Evolutionary conservation across 2,113 vertebrate species (phyloP).

Genomic region (Mormyrus lacerda): DNA sequence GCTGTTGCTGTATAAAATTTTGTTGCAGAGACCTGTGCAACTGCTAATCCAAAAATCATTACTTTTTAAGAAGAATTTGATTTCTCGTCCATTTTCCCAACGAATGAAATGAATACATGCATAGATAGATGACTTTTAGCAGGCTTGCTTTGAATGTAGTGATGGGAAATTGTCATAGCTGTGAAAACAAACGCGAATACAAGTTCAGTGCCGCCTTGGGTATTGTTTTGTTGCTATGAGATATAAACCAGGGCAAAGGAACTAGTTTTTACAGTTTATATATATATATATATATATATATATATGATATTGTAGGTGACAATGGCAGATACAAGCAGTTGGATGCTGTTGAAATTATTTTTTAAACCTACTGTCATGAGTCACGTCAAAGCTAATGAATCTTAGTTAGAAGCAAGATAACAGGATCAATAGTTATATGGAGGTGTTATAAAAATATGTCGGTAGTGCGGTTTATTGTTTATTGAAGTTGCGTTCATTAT

Average conservation of each 20-base stretch:
- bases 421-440: neutral
- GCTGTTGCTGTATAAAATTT: constrained; percentile 12
- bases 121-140: neutral
- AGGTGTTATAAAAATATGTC: neutral
- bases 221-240: constrained; percentile 39
- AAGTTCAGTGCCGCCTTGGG: neutral
- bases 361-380: constrained; percentile 31
- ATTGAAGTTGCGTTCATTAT: neutral
- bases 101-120: neutral
- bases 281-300: no score
- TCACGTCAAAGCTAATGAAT: constrained; percentile 23
- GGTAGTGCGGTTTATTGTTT: neutral
- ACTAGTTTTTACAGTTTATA: neutral
- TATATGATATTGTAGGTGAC: constrained; percentile 39
- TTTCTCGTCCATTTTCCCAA: neutral
- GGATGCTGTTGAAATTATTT: constrained; percentile 52
- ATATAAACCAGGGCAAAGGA: constrained; percentile 46
- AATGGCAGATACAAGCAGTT: constrained; percentile 53
- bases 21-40: neutral
- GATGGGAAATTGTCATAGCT: neutral
- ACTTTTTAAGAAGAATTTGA: constrained; percentile 1
- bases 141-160: neutral
- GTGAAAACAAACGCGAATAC: neutral
- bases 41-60: neutral
- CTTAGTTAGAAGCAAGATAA: constrained; percentile 20